Evolutionary conservation across 2,113 vertebrate species (phyloP).

Genomic region (Melanerpes aurifrons): DNA sequence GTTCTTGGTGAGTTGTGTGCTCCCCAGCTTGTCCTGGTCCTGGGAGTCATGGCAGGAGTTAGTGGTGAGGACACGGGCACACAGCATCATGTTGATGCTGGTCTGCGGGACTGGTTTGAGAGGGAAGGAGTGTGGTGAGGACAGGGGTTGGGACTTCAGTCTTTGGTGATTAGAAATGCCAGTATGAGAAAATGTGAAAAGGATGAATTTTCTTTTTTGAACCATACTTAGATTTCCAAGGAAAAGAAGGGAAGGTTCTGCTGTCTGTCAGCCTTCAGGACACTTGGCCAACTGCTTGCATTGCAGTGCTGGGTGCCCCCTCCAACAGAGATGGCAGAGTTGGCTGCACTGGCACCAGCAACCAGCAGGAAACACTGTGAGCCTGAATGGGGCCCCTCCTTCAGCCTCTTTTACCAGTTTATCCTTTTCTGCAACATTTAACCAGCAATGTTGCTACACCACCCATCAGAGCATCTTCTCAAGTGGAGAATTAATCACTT

Average conservation of each 20-base stretch:
- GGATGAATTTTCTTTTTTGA: background rate
- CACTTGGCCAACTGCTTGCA: fast-evolving
- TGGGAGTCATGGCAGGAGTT: fast-evolving
- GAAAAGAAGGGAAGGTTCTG: background rate
- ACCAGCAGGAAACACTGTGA: background rate
- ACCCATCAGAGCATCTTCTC: background rate
- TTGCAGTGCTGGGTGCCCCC: background rate
- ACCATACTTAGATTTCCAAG: background rate
- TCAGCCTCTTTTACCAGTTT: background rate
- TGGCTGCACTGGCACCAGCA: background rate
- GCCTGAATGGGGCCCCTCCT: fast-evolving
- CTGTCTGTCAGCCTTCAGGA: background rate
- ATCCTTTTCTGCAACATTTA: background rate
- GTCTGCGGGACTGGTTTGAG: background rate
- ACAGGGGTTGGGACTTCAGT: background rate
- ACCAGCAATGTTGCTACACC: fast-evolving
- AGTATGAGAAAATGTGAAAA: background rate
- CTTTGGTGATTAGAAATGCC: background rate
- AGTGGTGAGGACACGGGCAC: background rate
- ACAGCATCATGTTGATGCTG: background rate
- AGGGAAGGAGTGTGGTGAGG: background rate
- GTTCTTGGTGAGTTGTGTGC: background rate
- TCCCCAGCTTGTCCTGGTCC: background rate
- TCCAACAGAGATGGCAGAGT: background rate
- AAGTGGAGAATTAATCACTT: background rate